These are phyloP conservation scores for Eurytoma californica DNA, from an alignment of 2,888 invertebrate species.

Conservation along the genomic window DNA sequence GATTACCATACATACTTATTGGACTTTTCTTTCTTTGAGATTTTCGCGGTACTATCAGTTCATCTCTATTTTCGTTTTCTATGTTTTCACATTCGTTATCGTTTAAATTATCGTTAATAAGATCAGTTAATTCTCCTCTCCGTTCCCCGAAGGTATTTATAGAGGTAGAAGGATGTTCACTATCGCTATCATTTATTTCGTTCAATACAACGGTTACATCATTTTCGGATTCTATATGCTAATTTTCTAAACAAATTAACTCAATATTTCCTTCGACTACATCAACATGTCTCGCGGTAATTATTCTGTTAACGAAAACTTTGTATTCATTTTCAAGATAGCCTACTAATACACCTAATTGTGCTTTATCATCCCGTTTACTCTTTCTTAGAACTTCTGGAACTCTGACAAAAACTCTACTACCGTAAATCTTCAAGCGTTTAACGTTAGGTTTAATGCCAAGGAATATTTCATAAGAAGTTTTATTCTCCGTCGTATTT, in stretches of 20 bases:
- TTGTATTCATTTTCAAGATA: not conserved
- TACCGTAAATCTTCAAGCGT: conserved; percentile 53
- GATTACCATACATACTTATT: not conserved
- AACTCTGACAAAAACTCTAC: conserved; percentile 52
- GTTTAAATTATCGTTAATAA: too few species aligned
- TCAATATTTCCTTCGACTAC: not conserved
- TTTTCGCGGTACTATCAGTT: too few species aligned
- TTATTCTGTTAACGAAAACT: not conserved
- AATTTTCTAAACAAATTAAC: not conserved
- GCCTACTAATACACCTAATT: not conserved
- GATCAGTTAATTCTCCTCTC: too few species aligned
- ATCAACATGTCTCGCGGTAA: not conserved
- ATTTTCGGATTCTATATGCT: not conserved
- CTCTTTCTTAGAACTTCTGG: conserved; percentile 48
- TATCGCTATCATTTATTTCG: too few species aligned
- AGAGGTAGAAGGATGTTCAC: too few species aligned
- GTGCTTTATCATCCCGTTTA: not conserved
- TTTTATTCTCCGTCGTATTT: conserved; percentile 55
- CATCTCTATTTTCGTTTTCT: too few species aligned
- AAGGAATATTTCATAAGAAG: conserved; percentile 56
- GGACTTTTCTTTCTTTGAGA: not conserved
- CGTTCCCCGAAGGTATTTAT: not conserved
- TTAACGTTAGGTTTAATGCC: conserved; percentile 51
- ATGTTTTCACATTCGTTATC: too few species aligned
- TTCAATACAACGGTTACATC: not conserved